Percentiles rank a stretch among this genome's conserved stretches.
Evolutionary conservation across 2,888 invertebrate species (phyloP).

Genomic region (Eustalomyia histrio): DNA sequence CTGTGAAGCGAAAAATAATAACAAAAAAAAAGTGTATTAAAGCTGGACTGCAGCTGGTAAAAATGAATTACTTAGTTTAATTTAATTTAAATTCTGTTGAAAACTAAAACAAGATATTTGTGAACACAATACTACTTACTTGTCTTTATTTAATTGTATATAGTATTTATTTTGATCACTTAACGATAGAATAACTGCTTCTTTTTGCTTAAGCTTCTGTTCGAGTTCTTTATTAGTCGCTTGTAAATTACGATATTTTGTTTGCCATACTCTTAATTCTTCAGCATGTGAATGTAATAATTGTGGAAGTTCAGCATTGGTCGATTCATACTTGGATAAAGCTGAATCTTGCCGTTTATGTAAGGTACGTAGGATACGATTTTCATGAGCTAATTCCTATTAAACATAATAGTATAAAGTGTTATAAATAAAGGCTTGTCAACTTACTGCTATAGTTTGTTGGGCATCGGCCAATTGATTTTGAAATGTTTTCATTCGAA

Average conservation of each 20-base stretch:
- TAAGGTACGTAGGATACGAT: constrained; percentile 86
- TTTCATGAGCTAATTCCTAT: constrained; percentile 86
- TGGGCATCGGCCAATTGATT: constrained; percentile 90
- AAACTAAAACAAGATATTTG: too few species aligned
- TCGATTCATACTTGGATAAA: constrained; percentile 86
- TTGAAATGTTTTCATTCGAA: constrained; percentile 87
- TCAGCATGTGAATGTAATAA: constrained; percentile 87
- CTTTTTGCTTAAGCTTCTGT: constrained; percentile 85
- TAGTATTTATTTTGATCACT: constrained; percentile 87
- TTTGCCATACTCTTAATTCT: constrained; percentile 86
- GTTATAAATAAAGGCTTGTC: not conserved
- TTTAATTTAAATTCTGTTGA: too few species aligned
- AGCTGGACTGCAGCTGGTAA: too few species aligned
- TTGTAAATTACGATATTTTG: constrained; percentile 85
- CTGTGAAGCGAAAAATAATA: constrained; percentile 72
- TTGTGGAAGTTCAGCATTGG: constrained; percentile 88
- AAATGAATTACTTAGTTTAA: too few species aligned
- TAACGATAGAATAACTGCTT: constrained; percentile 83
- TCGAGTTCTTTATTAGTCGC: constrained; percentile 83
- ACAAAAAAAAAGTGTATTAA: too few species aligned
- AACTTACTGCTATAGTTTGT: constrained; percentile 85
- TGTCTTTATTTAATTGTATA: constrained; percentile 85
- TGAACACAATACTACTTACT: constrained; percentile 76
- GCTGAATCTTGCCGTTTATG: constrained; percentile 91
- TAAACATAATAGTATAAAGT: constrained; percentile 7